Conservation (phyloP, 2,888 invertebrate genomes). For the Orthosia gothica region DNA sequence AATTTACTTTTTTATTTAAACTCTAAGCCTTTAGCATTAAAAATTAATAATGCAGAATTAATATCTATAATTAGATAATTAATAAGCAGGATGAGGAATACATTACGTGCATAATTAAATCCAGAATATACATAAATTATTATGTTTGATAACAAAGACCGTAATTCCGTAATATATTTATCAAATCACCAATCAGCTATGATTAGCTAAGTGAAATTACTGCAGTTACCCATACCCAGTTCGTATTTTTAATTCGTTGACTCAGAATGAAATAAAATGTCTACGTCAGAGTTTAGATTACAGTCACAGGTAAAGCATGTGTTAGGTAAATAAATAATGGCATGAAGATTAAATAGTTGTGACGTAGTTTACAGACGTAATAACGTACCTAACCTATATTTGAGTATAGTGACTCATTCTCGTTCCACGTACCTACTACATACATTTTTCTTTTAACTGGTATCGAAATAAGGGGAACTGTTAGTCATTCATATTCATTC, state of each 20-base stretch:
- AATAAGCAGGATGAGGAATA: conserved; percentile 9
- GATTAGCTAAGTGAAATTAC: background rate
- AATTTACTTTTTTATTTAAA: too few species aligned
- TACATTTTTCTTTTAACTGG: conserved; percentile 21
- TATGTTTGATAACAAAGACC: background rate
- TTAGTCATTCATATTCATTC: conserved; percentile 23
- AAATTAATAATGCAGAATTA: conserved; percentile 1
- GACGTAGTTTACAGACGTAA: conserved; percentile 13
- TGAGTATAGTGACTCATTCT: conserved; percentile 25
- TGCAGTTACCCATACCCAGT: background rate
- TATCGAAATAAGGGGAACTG: conserved; percentile 26
- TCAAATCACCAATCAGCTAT: background rate
- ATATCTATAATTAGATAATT: conserved; percentile 6
- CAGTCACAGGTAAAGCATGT: background rate
- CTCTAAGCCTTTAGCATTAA: background rate
- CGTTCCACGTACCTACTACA: conserved; percentile 13
- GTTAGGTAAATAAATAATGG: conserved; percentile 5
- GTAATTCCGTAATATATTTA: background rate
- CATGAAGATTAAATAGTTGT: conserved; percentile 6
- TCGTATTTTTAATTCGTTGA: background rate
- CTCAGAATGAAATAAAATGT: background rate
- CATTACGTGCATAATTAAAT: background rate
- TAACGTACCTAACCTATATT: conserved; percentile 11
- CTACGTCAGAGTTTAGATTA: conserved; percentile 1
- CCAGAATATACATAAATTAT: background rate